Evolutionary conservation across 2,113 vertebrate genomes (phyloP), one percentile per base, ranked within the genome.

Genomic region (Oryzias melastigma): DNA sequence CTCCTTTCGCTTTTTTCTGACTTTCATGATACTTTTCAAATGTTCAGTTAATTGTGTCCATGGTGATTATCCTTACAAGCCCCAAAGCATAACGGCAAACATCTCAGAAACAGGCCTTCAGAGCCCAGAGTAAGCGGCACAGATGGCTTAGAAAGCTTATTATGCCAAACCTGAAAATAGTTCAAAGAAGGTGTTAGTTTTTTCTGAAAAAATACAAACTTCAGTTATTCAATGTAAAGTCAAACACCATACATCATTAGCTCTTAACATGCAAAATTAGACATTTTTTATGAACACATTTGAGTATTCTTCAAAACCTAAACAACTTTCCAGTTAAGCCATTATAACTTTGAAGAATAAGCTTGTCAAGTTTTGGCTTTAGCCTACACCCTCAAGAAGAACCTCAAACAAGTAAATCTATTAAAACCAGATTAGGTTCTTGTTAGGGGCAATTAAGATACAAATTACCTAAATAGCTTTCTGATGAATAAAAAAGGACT

Each of bases 81-180:
- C 93, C 93, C 93, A 91, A 93, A 96, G 94, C 91, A 93, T 92
- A 90, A 93, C 93, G 94, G 93, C 93, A 95, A 95, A 96, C 92
- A 95, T 95, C 94, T 96, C 94, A 97, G 94, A 95, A 94, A 95
- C 94, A 91, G 95, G 94, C 91, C 93, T 92, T 96, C 94, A 97
- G 94, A 94, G 92, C 35, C 35, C 10, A 35, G 35, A 94, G 93
- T 93, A 95, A 98, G 93, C 90, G 94, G 93, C 93, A 91, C 93
- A 94, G 95, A 89, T 82, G 93, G 94, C 94, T 93, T 95, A 97
- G 91, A 94, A 92, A 90, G 94, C 92, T 83, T 95, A 95, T 94
- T 98, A 99, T 93, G 96, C 94, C 92, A 92, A 92, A 98, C 97
- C 97, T 99, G 96, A 92, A 91, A 99, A 99, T 88, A 94, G 95